Evolutionary conservation across 2,888 invertebrate species (phyloP), one percentile per base, ranked within the genome.

Genomic region (Platerodrilus igneus): DNA sequence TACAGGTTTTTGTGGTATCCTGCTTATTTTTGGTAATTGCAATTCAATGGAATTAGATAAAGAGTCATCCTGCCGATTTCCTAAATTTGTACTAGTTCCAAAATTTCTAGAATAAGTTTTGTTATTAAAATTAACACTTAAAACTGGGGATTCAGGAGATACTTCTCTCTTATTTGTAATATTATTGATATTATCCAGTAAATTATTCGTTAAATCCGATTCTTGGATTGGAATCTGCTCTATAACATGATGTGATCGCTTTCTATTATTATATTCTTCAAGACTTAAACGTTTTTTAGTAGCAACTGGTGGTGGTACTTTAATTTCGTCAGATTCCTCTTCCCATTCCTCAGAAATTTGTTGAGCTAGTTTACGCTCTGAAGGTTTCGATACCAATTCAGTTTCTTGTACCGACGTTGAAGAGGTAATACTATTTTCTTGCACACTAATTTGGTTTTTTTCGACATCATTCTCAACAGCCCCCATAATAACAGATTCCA

Each of bases 231-330:
- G 4, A 7, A 11, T n/a, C 1, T n/a, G 26, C 17, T 43, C 43
- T 2, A 16, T 14, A n/a, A 11, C 3, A 3, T 28, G 30, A 15
- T 18, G 22, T 3, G 10, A 26, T 3, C 38, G 45, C 28, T 51
- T 52, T 25, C 52, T 31, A 8, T 37, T 45, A 15, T 49, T 50
- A 14, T 52, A 52, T 14, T 52, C 52, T 27, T 52, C 40, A 5
- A 52, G 33, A 25, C 52, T 52, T 11, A 52, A 18, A 1, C 49
- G 30, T 6, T 47, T 20, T 13, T 40, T 51, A 15, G n/a, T 22
- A 7, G 37, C 9, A 10, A n/a, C n/a, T 15, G 27, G 2, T 35
- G 35, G 2, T 10, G 19, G 9, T 7, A 13, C 8, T 22, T 36
- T 44, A n/a, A 18, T 4, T n/a, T 37, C 31, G 4, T 46, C 46